A percentile compares a stretch with the other conserved stretches of the same genome.
These are phyloP conservation scores for Calidris pugnax DNA, from an alignment of 2,113 vertebrate species.

Conservation along the genomic window DNA sequence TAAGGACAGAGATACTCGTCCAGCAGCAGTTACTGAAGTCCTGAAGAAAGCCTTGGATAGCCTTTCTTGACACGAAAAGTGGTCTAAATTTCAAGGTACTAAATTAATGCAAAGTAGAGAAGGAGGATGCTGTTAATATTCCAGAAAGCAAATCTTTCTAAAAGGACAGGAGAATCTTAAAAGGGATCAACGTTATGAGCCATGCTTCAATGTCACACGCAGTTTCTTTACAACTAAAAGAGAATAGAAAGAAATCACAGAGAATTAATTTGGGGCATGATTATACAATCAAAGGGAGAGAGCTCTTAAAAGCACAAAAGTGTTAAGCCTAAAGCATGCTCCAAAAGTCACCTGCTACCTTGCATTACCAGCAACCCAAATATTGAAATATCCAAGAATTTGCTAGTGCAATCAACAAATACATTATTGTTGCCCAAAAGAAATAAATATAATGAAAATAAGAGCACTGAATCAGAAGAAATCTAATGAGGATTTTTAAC, in stretches of 20 bases:
- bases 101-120: background rate
- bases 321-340: background rate
- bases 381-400: background rate
- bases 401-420: background rate
- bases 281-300: background rate
- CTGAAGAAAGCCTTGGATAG: background rate
- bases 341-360: background rate
- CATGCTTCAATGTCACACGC: background rate
- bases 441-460: background rate
- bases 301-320: background rate
- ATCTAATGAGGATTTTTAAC: background rate
- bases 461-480: background rate
- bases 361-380: background rate
- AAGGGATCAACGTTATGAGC: background rate
- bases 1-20: background rate
- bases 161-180: background rate
- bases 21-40: background rate
- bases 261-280: background rate
- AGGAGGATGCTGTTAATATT: background rate
- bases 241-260: background rate
- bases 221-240: background rate
- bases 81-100: background rate
- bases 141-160: background rate
- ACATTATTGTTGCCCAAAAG: background rate
- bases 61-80: background rate